phyloP scores from a whole-genome alignment of 2,888 invertebrate genomes.

The Pyrocoelia pectoralis region DNA sequence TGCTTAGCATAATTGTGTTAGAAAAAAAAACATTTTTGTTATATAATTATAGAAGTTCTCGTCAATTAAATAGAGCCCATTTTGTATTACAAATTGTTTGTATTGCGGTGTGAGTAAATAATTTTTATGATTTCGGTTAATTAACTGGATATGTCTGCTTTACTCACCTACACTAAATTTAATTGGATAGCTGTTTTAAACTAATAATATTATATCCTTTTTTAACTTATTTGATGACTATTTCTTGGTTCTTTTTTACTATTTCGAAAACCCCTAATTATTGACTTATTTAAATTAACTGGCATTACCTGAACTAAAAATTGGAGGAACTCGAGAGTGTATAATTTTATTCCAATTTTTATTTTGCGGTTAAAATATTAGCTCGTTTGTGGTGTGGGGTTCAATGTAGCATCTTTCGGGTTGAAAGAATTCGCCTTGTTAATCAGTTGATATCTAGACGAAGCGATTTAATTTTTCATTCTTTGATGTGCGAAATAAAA shows the following conservation, averaged over 20 bases:
- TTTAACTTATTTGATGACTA: background rate
- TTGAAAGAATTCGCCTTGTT: background rate
- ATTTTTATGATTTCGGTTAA: too few relatives aligned
- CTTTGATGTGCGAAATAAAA: background rate
- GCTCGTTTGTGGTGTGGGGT: slow-evolving; percentile 1
- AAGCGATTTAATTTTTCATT: too few relatives aligned
- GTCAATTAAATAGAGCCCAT: too few relatives aligned
- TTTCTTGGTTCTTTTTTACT: background rate
- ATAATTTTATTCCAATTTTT: slow-evolving; percentile 9
- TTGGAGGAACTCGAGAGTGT: background rate
- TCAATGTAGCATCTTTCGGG: background rate
- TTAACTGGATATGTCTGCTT: too few relatives aligned
- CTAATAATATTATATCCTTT: background rate
- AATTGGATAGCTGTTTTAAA: too few relatives aligned
- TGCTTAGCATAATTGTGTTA: background rate
- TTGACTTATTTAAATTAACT: slow-evolving; percentile 11
- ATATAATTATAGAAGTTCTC: background rate
- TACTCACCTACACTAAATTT: too few relatives aligned
- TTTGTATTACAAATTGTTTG: too few relatives aligned
- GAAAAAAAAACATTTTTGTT: background rate
- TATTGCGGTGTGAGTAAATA: too few relatives aligned
- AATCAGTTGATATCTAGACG: background rate
- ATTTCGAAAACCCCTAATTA: background rate
- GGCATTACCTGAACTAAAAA: slow-evolving; percentile 4
- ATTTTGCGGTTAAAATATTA: slow-evolving; percentile 4